Conservation (phyloP, 2,113 vertebrate genomes). For the Axis porcinus region DNA sequence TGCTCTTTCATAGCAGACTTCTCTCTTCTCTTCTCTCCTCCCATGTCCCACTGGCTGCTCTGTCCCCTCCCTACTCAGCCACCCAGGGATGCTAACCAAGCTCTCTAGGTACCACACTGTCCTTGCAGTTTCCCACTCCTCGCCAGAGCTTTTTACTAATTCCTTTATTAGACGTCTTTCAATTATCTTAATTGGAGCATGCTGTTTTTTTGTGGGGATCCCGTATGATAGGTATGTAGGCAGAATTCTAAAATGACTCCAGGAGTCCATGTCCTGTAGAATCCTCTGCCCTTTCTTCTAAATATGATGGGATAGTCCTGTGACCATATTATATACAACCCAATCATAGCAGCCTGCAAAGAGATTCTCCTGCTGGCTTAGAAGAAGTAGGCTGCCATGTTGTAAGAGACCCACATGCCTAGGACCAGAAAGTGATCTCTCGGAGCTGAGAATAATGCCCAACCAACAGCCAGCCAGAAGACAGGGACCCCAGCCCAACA, state of each 20-base stretch:
- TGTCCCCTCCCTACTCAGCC: not conserved
- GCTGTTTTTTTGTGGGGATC: not conserved
- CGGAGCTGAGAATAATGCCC: not conserved
- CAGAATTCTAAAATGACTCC: not conserved
- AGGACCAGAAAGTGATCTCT: not conserved
- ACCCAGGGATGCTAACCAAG: not conserved
- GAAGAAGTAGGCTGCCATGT: not conserved
- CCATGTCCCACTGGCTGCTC: not conserved
- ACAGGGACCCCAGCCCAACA: fast-evolving
- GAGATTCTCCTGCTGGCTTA: not conserved
- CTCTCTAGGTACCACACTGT: not conserved
- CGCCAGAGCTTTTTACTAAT: not conserved
- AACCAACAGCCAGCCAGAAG: not conserved
- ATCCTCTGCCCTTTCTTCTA: not conserved
- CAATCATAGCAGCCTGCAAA: not conserved
- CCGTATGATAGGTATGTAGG: not conserved
- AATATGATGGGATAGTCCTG: not conserved
- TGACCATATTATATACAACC: not conserved
- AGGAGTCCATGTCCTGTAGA: not conserved
- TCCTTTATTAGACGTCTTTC: not conserved
- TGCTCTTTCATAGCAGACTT: not conserved
- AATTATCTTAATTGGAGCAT: not conserved
- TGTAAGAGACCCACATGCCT: not conserved
- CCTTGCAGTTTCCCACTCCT: not conserved
- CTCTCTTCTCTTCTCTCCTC: not conserved